phyloP scores from a whole-genome alignment of 1,140 invertebrate genomes.

The Acromyrmex heyeri region DNA sequence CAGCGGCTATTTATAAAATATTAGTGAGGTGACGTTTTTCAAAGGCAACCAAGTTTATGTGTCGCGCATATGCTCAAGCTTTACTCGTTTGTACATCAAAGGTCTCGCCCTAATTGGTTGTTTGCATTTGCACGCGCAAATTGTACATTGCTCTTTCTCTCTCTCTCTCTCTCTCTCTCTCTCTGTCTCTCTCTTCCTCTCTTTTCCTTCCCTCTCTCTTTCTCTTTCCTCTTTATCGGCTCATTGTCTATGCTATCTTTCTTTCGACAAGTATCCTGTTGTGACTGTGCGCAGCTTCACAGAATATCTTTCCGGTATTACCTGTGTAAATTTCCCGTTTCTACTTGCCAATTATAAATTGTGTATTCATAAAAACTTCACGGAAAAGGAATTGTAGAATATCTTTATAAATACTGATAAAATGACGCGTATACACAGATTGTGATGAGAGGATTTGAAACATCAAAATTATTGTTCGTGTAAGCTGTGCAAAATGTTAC shows the following conservation, averaged over 20 bases:
- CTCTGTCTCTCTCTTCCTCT: not conserved
- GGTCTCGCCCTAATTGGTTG: slow-evolving; percentile 70
- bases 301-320: not conserved
- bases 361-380: not conserved
- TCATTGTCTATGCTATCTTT: slow-evolving; percentile 31
- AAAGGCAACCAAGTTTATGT: slow-evolving; percentile 48
- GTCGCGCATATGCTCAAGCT: not conserved
- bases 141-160: slow-evolving; percentile 49
- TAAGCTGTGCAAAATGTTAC: not conserved
- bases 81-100: slow-evolving; percentile 66
- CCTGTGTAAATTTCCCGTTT: slow-evolving; percentile 30
- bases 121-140: slow-evolving; percentile 73
- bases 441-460: not conserved
- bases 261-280: slow-evolving; percentile 54
- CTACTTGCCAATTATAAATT: slow-evolving; percentile 56
- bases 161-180: not conserved
- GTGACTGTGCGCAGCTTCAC: not conserved
- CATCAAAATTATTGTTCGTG: not conserved
- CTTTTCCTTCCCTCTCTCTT: not conserved
- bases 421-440: not conserved
- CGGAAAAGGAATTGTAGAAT: not conserved
- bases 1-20: slow-evolving; percentile 60
- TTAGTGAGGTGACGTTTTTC: slow-evolving; percentile 62
- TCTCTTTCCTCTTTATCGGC: not conserved
- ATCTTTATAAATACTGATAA: not conserved